Evolutionary conservation across 1,140 invertebrate genomes (phyloP), one percentile per base, ranked within the genome.

Genomic region (Aphidius gifuensis): DNA sequence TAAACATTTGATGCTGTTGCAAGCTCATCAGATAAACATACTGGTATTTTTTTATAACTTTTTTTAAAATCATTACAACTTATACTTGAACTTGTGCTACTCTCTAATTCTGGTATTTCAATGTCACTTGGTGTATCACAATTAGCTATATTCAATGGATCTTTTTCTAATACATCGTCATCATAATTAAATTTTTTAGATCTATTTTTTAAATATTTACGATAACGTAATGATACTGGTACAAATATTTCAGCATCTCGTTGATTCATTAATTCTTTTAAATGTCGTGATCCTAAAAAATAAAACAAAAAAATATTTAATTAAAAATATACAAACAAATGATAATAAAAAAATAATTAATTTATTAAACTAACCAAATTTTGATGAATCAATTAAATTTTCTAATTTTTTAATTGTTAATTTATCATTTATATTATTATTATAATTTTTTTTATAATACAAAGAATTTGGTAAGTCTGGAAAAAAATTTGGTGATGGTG

Each of bases 401-500:
- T 60, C 65, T 47, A 68, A 57, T 42, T 62, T 67, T 48, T 51
- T 60, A 5, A 44, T 44, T 44, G 7, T 44, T 11, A 8, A 44
- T 51, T 63, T 49, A 51, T 58, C n/a, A 23, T 50, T 9, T 45
- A 51, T n/a, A 38, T 43, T 21, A 47, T 69, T 44, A 48, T 21
- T 9, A 23, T 16, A 55, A 47, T 65, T 45, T 62, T 64, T 7
- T 64, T 56, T 38, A 61, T 62, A 38, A 51, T 39, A 38, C 6
- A 40, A 40, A 56, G 46, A 21, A 38, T 6, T 40, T 51, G 23
- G 38, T 40, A 40, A 9, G 43, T 9, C 60, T 11, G 21, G 68
- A 65, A 5, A 71, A 64, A 50, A 63, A 69, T 23, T 66, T 71
- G 74, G 68, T 6, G 73, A 74, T 4, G 75, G 76, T 6, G 68